Evolutionary conservation across 2,797 vertebrate species (phyloP), one percentile per base, ranked within the genome.

Genomic region (Tokudaia muenninki): DNA sequence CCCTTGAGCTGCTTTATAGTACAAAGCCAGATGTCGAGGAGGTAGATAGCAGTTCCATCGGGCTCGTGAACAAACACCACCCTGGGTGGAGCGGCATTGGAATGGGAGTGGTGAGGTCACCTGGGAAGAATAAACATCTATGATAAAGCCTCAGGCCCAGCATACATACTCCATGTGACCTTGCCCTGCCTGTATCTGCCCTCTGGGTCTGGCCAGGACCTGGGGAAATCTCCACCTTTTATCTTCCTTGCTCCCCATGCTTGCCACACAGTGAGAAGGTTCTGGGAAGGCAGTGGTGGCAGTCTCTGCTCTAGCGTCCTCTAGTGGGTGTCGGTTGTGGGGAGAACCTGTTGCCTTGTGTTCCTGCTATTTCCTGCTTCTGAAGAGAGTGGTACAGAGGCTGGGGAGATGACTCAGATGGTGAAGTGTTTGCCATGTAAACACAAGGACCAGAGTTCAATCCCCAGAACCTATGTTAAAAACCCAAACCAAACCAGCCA

Each of bases 191-290:
- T 47, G 47, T 13, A 9, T 55, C 78, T 81, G 59, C 74, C 37
- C 59, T 88, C 65, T 37, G 70, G 61, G 47, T 29, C 11, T 47
- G 74, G 29, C 61, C 67, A 24, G 65, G 41, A 72, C 77, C 75
- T 61, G 72, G 2, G 74, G 74, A 81, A 47, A 70, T 8, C 37
- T 67, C 88, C 47, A 31, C 7, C 12, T 11, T 37, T 17, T 1
- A 8, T 75, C 52, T 57, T 26, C 63, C 31, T n/a, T 44, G 52
- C 10, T 37, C 41, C 44, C 3, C 3, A 1, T 2, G 21, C 44
- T 12, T 0, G 1, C 17, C 7, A 72, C 8, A 21, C 17, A 1
- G 12, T 4, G 47, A 10, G 87, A 63, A 31, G 41, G 4, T 50
- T 70, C 50, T 52, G n/a, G 52, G 1, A 1, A 47, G 63, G 90